phyloP scores from a whole-genome alignment of 2,113 vertebrate species.

The Chaetops frenatus region DNA sequence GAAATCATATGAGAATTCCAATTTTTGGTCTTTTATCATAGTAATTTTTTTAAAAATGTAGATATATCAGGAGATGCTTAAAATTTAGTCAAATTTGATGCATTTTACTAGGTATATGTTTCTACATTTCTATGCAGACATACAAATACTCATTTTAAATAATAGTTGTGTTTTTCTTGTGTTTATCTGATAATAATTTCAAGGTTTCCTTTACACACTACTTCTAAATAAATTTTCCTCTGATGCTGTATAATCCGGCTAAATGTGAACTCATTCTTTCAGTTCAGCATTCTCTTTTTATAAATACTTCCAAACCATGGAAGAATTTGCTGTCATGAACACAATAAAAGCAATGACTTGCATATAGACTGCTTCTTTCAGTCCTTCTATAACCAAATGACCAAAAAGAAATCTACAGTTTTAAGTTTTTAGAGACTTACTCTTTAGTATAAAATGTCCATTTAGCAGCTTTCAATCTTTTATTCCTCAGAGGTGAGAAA shows the following conservation, averaged over 20 bases:
- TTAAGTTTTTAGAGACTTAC: neutral
- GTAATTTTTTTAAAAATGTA: neutral
- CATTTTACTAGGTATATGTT: neutral
- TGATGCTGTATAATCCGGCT: neutral
- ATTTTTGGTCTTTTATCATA: neutral
- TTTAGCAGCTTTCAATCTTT: neutral
- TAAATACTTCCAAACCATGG: neutral
- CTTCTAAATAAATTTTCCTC: neutral
- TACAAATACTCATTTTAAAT: neutral
- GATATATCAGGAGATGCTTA: neutral
- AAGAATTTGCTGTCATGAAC: neutral
- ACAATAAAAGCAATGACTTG: neutral
- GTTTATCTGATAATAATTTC: neutral
- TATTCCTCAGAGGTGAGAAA: neutral
- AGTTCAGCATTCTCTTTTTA: neutral
- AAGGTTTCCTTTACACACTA: neutral
- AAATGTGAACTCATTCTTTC: neutral
- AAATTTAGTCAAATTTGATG: neutral
- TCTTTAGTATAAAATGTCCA: neutral
- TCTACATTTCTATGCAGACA: neutral
- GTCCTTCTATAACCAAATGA: neutral
- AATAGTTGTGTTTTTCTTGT: neutral
- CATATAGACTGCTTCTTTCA: neutral
- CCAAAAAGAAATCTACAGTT: neutral
- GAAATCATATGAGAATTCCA: neutral